Percentiles rank a stretch among this genome's conserved stretches.
Evolutionary conservation across 2,888 invertebrate species (phyloP).

Genomic region (Octonoba sinensis): DNA sequence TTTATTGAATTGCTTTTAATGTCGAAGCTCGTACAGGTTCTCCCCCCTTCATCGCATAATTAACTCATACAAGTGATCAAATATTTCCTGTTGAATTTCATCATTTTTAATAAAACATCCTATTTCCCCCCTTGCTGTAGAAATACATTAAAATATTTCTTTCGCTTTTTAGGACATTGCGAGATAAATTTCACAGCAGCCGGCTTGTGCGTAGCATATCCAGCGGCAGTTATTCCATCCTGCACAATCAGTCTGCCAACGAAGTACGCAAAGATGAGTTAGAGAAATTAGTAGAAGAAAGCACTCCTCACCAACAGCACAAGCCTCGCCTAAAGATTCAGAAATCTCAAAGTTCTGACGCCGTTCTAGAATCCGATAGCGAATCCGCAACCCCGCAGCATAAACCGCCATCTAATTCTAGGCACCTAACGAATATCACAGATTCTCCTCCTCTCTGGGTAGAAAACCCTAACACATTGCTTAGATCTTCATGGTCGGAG

Average conservation of each 20-base stretch:
- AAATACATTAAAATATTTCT: not conserved
- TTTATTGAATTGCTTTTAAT: no score
- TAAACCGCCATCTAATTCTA: slow-evolving; percentile 45
- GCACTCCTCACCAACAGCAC: slow-evolving; percentile 57
- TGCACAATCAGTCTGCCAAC: slow-evolving; percentile 55
- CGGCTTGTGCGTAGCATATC: slow-evolving; percentile 67
- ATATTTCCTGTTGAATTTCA: not conserved
- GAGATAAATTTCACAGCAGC: slow-evolving; percentile 66
- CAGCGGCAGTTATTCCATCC: slow-evolving; percentile 66
- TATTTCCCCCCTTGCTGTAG: no score
- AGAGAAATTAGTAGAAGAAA: slow-evolving; percentile 65
- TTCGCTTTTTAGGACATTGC: slow-evolving; percentile 50
- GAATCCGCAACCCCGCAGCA: slow-evolving; percentile 65
- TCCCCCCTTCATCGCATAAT: no score
- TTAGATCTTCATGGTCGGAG: slow-evolving; percentile 52
- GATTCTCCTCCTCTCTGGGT: slow-evolving; percentile 59
- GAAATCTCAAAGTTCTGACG: slow-evolving; percentile 66
- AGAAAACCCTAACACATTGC: slow-evolving; percentile 50
- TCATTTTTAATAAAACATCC: not conserved
- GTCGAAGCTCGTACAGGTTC: no score
- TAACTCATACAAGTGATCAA: no score
- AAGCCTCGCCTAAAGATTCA: slow-evolving; percentile 61
- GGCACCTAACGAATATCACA: slow-evolving; percentile 26
- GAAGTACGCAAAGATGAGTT: slow-evolving; percentile 64
- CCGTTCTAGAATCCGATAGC: slow-evolving; percentile 66